phyloP scores from a whole-genome alignment of 2,113 vertebrate genomes.

The Dasyprocta punctata region DNA sequence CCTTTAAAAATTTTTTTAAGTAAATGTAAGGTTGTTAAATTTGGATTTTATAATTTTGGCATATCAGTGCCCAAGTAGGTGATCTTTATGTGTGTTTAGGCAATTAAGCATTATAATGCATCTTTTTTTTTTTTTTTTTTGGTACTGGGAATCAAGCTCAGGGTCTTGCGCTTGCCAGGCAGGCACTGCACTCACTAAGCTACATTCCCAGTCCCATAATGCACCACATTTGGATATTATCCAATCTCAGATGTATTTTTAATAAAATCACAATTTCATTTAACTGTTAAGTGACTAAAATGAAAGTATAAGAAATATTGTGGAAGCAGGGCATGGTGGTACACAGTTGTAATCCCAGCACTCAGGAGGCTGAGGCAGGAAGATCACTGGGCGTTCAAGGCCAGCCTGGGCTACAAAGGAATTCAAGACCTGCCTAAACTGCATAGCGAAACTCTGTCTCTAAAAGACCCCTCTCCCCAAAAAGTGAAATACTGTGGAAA shows the following conservation, averaged over 20 bases:
- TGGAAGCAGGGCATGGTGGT: neutral
- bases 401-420: neutral
- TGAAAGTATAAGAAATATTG: neutral
- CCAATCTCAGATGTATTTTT: neutral
- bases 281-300: neutral
- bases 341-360: neutral
- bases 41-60: neutral
- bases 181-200: neutral
- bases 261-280: neutral
- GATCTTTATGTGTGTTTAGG: constrained; percentile 9
- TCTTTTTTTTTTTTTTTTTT: too few species aligned
- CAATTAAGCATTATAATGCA: neutral
- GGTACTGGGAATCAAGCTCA: neutral
- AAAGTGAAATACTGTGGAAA: neutral
- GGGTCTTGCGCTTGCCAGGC: neutral
- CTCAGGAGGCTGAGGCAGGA: neutral
- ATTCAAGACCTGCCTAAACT: neutral
- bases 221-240: neutral
- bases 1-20: neutral
- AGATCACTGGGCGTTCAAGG: neutral
- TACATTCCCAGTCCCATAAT: neutral
- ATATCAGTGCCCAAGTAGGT: neutral
- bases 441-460: neutral
- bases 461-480: too few species aligned
- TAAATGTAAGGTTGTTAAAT: neutral